Evolutionary conservation across 2,797 vertebrate genomes (phyloP), one percentile per base, ranked within the genome.

Genomic region (Sebastes hubbsi): DNA sequence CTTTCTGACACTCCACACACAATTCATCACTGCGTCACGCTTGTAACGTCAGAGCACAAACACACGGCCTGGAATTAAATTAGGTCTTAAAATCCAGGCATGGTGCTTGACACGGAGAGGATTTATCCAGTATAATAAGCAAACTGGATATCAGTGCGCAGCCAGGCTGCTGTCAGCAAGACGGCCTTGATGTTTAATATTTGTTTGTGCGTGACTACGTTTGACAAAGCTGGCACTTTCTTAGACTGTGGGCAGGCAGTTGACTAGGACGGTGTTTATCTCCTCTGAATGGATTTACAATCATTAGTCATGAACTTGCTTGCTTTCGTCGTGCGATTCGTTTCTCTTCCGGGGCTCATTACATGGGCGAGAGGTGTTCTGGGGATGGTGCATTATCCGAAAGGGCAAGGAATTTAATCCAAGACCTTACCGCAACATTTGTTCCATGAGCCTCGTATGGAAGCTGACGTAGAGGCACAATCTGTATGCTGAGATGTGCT

Each of bases 231-330:
- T 84, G 72, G 89, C 78, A 87, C 89, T 90, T 89, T 76, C 75
- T 85, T 52, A 59, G 30, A 67, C 81, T 80, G 75, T 88, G 83
- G 78, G 77, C 87, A 89, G 54, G 86, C 88, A 69, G 70, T 90
- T 88, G 87, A 86, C 87, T 83, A 67, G 70, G 81, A 88, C 59
- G 9, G 65, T 13, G 70, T 82, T 82, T 67, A 77, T 91, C 88
- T 85, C 80, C 69, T 42, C 74, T 60, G 77, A 91, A 87, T 89
- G 83, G 90, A 89, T 93, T 89, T 90, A 86, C 89, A 85, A 76
- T 93, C 89, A 90, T 94, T 95, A 95, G 92, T 87, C 88, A 81
- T 91, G 88, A 93, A 85, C 85, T 91, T 87, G 84, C 62, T 72
- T 84, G 81, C 64, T 83, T 42, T 87, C 34, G 71, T 79, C 63